Evolutionary conservation across 2,113 vertebrate species (phyloP).

Genomic region (Anarrhichthys ocellatus): DNA sequence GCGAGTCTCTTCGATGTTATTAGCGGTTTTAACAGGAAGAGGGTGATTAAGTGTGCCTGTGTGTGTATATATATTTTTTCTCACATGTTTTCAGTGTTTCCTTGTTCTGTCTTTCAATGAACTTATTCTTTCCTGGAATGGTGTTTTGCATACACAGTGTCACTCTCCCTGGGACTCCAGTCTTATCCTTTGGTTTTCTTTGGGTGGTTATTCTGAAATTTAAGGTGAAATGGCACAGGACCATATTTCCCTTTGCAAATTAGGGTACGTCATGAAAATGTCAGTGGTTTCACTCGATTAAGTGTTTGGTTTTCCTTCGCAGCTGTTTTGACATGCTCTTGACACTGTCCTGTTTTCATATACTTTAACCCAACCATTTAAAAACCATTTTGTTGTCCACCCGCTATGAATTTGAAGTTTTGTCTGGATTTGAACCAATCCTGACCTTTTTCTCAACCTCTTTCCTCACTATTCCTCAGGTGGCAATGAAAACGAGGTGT

Average conservation of each 20-base stretch:
- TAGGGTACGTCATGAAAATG: constrained; percentile 63
- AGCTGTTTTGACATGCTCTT: constrained; percentile 43
- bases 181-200: constrained; percentile 66
- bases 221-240: constrained; percentile 41
- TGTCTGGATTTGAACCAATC: constrained; percentile 27
- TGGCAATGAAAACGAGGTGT: constrained; percentile 46
- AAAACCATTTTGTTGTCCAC: constrained; percentile 44
- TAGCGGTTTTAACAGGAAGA: constrained; percentile 64
- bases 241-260: constrained; percentile 63
- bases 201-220: constrained; percentile 59
- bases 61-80: background rate
- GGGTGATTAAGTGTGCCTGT: constrained; percentile 44
- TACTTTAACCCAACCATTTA: constrained; percentile 41
- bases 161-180: constrained; percentile 44
- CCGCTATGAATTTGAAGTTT: constrained; percentile 25
- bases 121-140: constrained; percentile 43
- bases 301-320: constrained; percentile 52
- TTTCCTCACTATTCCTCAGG: constrained; percentile 17
- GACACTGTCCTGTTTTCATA: constrained; percentile 49
- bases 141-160: constrained; percentile 28
- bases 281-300: constrained; percentile 62
- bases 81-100: constrained; percentile 18
- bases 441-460: constrained; percentile 25
- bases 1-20: constrained; percentile 39
- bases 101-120: constrained; percentile 28